These are phyloP conservation scores for Brachionus sp. DNA, from an alignment of 1,140 invertebrate genomes.

Conservation along the genomic window DNA sequence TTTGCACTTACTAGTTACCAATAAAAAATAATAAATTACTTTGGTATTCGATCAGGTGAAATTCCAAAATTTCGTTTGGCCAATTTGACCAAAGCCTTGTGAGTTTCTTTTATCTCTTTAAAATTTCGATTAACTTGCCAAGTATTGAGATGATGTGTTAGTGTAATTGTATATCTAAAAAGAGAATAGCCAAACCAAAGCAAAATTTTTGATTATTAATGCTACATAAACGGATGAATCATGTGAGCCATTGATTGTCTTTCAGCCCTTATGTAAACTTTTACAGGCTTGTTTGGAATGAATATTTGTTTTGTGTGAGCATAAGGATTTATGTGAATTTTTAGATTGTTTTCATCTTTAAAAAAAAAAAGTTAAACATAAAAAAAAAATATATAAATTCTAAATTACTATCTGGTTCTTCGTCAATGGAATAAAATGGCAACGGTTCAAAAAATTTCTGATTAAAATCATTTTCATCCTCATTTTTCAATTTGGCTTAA, in stretches of 20 bases:
- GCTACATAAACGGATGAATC: constrained; percentile 36
- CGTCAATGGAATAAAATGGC: not conserved
- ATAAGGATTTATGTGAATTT: constrained; percentile 27
- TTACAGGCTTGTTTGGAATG: constrained; percentile 3
- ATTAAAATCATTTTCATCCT: not conserved
- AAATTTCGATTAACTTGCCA: constrained; percentile 31
- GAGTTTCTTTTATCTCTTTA: not conserved
- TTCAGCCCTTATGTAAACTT: constrained; percentile 31
- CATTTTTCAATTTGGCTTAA: not conserved
- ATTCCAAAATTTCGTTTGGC: constrained; percentile 20
- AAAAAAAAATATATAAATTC: not conserved
- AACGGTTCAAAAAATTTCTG: not conserved
- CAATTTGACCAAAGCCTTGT: not conserved
- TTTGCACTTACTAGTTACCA: too few species aligned
- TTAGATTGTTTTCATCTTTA: not conserved
- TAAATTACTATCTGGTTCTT: not conserved
- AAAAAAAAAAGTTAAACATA: not conserved
- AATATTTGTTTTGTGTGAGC: not conserved
- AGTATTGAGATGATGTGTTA: constrained; percentile 17
- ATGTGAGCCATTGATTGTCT: constrained; percentile 16
- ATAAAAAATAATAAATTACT: not conserved
- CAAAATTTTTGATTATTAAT: not conserved
- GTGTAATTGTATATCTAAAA: constrained; percentile 26
- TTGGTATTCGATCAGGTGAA: constrained; percentile 6
- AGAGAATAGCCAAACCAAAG: not conserved